Evolutionary conservation across 1,140 invertebrate genomes (phyloP).

Genomic region (Bombus terrestris): DNA sequence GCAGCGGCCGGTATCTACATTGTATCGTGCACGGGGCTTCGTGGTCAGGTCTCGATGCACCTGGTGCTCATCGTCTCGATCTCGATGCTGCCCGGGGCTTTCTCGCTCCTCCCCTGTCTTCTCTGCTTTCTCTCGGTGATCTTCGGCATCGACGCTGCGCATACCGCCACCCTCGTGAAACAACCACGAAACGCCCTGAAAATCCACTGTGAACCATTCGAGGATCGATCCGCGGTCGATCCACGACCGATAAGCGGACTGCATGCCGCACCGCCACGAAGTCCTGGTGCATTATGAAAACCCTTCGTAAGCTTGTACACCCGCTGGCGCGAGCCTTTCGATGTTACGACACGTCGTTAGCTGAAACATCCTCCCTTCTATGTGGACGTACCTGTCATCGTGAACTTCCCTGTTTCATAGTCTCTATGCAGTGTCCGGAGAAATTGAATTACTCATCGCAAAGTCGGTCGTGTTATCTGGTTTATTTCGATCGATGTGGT

Average conservation of each 20-base stretch:
- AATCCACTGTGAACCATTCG: constrained; percentile 58
- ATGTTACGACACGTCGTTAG: constrained; percentile 35
- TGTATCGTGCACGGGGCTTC: constrained; percentile 65
- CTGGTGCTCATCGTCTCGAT: constrained; percentile 79
- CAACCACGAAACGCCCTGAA: constrained; percentile 62
- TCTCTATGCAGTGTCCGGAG: no score
- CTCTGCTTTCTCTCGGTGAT: not conserved
- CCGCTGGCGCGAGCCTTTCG: not conserved
- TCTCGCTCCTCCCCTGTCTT: constrained; percentile 18
- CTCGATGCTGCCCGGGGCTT: constrained; percentile 68
- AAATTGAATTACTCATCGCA: constrained; percentile 19
- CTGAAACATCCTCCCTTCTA: not conserved
- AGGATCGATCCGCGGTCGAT: constrained; percentile 49
- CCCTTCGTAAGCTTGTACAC: constrained; percentile 10
- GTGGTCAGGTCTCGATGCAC: constrained; percentile 72
- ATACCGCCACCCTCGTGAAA: constrained; percentile 7
- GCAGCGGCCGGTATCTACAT: constrained; percentile 69
- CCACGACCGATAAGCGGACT: constrained; percentile 11
- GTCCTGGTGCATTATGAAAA: constrained; percentile 33
- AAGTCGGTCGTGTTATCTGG: not conserved
- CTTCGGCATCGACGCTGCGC: constrained; percentile 6
- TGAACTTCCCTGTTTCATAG: not conserved
- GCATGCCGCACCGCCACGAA: not conserved
- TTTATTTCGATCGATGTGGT: not conserved
- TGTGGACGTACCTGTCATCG: no score